Base-by-base conservation (phyloP, 2,888 invertebrate genomes). In the Ochlodes sylvanus region DNA sequence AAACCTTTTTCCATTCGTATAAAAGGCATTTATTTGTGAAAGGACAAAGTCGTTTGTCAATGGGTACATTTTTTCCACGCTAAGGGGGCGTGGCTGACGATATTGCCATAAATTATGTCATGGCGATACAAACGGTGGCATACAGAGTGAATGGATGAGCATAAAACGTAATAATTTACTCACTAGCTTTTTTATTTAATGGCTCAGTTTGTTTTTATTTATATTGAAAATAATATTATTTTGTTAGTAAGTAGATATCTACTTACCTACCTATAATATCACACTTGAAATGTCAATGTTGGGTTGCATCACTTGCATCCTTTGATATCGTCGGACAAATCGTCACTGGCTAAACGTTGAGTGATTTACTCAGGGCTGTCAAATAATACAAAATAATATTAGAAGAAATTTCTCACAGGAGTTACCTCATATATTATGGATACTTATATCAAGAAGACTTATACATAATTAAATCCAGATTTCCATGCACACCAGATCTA, bases 71-170 rank as follows among this genome's bases (percentile, higher is more conserved):
- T 83, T 79, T 78, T 71, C 71, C 70, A 62, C 61, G 70, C 72
- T 73, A 73, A 77, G 72, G 78, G 83, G 89, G 88, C 88, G 89
- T 88, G 89, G 87, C 79, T 74, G 76, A 62, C 70, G 71, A 76
- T 77, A 76, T 74, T 76, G 77, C 79, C 73, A 88, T 89, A 88
- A 88, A 87, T 88, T 88, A 87, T 82, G 84, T 82, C 83, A 81
- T 65, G 64, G 71, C 77, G 78, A 80, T 83, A 87, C 82, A 84
- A 81, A 82, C 76, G 76, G 72, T 65, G 57, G 70, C 65, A 69
- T 61, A 66, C 69, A 68, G 38, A 58, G 63, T 72, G 70, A 75
- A 76, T 76, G 79, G 75, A 74, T 75, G 77, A 77, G 77, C 78
- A 78, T 74, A 66, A 72, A 72, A 73, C 63, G 67, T 61, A 61